Conservation (phyloP, 2,888 invertebrate genomes). For the Sphaeridia pumilis region DNA sequence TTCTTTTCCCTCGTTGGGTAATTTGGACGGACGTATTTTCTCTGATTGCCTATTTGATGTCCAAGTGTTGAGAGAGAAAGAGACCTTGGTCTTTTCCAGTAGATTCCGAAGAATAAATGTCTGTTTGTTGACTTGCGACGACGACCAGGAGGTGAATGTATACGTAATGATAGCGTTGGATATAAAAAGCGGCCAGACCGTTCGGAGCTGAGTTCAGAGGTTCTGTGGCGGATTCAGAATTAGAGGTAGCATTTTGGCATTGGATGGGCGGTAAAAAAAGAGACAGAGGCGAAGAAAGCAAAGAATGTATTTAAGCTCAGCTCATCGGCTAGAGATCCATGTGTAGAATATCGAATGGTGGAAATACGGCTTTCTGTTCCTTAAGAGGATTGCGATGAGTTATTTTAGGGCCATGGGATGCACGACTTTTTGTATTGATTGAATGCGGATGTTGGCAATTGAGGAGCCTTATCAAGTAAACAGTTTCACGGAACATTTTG, state of each 20-base stretch:
- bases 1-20: neutral
- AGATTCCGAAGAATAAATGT: no score
- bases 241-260: constrained; percentile 2
- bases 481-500: no score
- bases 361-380: neutral
- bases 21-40: neutral
- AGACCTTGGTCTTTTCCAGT: no score
- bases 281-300: neutral
- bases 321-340: no score
- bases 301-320: neutral
- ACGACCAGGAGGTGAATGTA: no score
- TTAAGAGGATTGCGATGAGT: neutral
- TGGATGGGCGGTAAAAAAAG: constrained; percentile 1
- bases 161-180: neutral
- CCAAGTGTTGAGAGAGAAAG: neutral
- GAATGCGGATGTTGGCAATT: neutral
- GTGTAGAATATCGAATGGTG: no score
- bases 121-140: no score
- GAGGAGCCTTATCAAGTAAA: neutral
- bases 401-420: neutral
- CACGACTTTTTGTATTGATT: neutral
- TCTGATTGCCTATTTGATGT: constrained; percentile 1
- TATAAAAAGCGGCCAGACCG: neutral
- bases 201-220: neutral
- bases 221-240: neutral